Conservation (phyloP, 92 coral and sea anemone species). For the Bergia puertoricense region DNA sequence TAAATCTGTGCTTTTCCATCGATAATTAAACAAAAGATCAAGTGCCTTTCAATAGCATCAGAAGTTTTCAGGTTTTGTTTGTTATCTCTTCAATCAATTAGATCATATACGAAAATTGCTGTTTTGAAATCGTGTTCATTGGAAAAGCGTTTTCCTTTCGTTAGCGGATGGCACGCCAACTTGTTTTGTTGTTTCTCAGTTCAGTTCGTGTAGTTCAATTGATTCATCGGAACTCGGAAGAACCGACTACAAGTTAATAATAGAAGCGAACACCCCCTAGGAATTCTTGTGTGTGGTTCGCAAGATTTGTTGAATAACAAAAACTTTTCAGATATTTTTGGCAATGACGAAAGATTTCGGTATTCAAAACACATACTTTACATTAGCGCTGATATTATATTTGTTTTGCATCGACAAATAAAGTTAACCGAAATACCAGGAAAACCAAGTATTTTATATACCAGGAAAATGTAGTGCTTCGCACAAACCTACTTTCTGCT, state of each 20-base stretch:
- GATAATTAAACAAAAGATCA: background rate
- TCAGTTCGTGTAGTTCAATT: background rate
- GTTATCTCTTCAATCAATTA: background rate
- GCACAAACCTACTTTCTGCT: background rate
- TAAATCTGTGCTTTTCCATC: background rate
- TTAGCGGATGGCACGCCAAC: background rate
- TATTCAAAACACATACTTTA: background rate
- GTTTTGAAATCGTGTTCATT: background rate
- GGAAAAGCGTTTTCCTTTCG: background rate
- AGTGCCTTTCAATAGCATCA: background rate
- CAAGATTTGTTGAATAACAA: background rate
- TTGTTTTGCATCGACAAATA: background rate
- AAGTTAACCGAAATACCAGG: background rate
- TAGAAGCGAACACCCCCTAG: background rate
- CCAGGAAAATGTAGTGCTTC: background rate
- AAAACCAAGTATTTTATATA: background rate
- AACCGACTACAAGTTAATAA: background rate
- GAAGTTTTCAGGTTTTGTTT: background rate
- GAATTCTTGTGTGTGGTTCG: background rate
- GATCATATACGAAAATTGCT: background rate
- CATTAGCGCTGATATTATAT: no score
- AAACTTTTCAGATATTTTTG: background rate
- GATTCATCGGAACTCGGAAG: background rate
- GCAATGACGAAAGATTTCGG: background rate
- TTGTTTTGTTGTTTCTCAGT: background rate